Evolutionary conservation across 1,140 invertebrate genomes (phyloP), one percentile per base, ranked within the genome.

Genomic region (Macrocentrus cingulum): DNA sequence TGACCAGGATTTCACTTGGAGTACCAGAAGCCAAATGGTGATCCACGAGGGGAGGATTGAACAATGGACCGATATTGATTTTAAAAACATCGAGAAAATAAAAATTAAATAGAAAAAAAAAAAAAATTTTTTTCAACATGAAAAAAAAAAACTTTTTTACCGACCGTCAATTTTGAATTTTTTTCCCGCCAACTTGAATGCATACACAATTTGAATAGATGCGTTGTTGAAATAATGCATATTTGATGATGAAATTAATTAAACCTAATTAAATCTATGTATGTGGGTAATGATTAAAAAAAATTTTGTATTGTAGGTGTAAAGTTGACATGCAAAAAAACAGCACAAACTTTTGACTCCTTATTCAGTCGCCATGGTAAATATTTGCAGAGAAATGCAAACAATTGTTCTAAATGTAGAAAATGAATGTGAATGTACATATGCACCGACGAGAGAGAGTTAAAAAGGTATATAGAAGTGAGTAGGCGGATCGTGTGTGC

Each of bases 351-450:
- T 19, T 19, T 19, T 15, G 9, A 44, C 42, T 44, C 42, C 22
- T 48, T n/a, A n/a, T n/a, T n/a, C 19, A 48, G 23, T 25, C 29
- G 22, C n/a, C 11, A 48, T 9, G 23, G n/a, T 25, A 48, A 48
- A 48, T 29, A 15, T 48, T 48, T 46, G 42, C 41, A 55, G 36
- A 36, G 41, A 46, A 48, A n/a, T 46, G 46, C 48, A 34, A 32
- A 42, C 6, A 45, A 54, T 22, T n/a, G 46, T 19, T 53, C 51
- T 20, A 53, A 34, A 13, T 19, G 39, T 41, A 34, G 16, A 20
- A 22, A 37, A 19, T 20, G 9, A 23, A 49, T 13, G 20, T 9
- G 34, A 29, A 22, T 23, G 23, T 13, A 9, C 15, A 45, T 18
- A 56, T 39, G 19, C 23, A 9, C 50, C 15, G 36, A 19, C 9